These are phyloP conservation scores for Amorpha juglandis DNA, from an alignment of 2,888 invertebrate species.

Conservation along the genomic window DNA sequence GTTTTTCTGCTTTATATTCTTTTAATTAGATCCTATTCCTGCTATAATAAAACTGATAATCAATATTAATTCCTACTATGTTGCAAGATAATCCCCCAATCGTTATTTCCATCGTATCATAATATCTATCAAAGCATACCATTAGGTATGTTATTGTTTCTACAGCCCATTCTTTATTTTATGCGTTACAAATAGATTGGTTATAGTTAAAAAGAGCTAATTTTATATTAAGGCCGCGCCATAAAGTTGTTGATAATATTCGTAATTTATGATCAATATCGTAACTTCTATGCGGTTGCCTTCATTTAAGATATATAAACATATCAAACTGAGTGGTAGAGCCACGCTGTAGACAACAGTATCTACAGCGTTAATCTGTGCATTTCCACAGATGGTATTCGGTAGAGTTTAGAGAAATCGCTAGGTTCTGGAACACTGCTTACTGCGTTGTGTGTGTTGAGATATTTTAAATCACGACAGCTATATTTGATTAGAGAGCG, in stretches of 20 bases:
- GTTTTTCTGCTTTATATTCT: no score
- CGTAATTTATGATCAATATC: constrained; percentile 26
- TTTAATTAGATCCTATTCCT: not conserved
- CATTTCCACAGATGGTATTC: no score
- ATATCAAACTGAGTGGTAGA: not conserved
- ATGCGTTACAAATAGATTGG: constrained; percentile 12
- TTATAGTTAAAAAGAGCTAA: constrained; percentile 18
- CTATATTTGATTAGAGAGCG: not conserved
- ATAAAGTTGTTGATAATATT: constrained; percentile 27
- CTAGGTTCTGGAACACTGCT: no score
- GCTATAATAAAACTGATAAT: not conserved
- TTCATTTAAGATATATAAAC: not conserved
- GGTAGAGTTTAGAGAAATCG: no score
- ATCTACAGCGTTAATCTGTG: no score
- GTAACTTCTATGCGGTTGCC: constrained; percentile 2
- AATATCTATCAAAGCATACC: not conserved
- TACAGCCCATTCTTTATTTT: not conserved
- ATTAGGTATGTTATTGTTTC: not conserved
- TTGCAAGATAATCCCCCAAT: not conserved
- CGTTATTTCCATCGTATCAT: not conserved
- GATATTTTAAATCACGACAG: no score
- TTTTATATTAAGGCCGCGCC: constrained; percentile 7
- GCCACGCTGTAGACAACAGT: not conserved
- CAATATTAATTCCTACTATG: not conserved
- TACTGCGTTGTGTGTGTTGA: no score